Conservation (phyloP, 2,113 vertebrate genomes). For the Vanacampus margaritifer region DNA sequence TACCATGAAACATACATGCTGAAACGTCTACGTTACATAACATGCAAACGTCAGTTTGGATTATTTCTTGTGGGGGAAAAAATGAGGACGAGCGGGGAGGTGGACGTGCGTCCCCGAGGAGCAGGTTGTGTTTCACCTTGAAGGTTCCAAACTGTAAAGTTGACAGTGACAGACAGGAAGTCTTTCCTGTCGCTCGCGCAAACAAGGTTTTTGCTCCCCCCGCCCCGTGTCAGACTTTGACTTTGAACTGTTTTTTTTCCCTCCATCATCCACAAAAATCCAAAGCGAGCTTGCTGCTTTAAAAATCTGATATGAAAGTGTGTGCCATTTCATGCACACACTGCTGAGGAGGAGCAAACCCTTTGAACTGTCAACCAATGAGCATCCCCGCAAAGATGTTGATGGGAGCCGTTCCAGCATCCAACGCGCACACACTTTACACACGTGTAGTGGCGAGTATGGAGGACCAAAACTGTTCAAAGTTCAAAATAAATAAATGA, state of each 20-base stretch:
- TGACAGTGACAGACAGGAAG: constrained; percentile 38
- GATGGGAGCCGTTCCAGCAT: constrained; percentile 53
- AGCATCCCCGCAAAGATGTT: constrained; percentile 48
- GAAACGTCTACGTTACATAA: neutral
- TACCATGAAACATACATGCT: too few relatives aligned
- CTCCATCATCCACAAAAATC: constrained; percentile 9
- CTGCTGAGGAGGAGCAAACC: constrained; percentile 36
- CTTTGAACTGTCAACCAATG: constrained; percentile 66
- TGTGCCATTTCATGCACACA: neutral
- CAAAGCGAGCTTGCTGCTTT: constrained; percentile 13
- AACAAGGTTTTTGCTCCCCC: constrained; percentile 18
- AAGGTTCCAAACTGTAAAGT: neutral
- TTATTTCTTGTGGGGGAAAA: neutral
- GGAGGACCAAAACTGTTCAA: too few relatives aligned
- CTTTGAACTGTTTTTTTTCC: constrained; percentile 16
- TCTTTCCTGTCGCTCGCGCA: constrained; percentile 25
- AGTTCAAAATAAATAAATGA: too few relatives aligned
- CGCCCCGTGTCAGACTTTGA: constrained; percentile 28
- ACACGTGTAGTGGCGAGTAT: too few relatives aligned
- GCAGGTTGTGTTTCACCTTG: neutral
- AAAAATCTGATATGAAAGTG: too few relatives aligned
- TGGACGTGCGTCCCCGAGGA: neutral
- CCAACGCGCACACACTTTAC: constrained; percentile 26
- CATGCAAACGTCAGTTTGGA: neutral
- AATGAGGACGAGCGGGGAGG: neutral